These are phyloP conservation scores for Lordiphosa collinella DNA, from an alignment of 1,140 invertebrate genomes.

Conservation along the genomic window DNA sequence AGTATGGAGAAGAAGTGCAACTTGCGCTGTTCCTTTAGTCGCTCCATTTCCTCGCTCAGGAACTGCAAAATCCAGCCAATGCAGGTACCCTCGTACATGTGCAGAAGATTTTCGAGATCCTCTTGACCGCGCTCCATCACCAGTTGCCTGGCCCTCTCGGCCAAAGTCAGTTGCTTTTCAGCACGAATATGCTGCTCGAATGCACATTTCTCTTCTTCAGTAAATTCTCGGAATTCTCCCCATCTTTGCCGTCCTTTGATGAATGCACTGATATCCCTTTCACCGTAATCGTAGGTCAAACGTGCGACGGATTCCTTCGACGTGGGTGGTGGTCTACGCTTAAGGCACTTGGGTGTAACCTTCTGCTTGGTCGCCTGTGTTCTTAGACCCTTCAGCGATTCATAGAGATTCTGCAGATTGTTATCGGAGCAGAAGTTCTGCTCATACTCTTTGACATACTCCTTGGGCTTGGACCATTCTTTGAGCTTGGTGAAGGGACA, in stretches of 20 bases:
- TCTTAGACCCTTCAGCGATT: constrained; percentile 37
- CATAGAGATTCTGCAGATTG: constrained; percentile 64
- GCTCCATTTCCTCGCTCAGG: constrained; percentile 83
- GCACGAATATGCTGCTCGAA: background rate
- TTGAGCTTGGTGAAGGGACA: constrained; percentile 68
- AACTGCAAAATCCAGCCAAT: constrained; percentile 73
- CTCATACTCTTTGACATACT: constrained; percentile 55
- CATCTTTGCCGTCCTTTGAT: too few species aligned
- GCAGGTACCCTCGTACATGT: constrained; percentile 59
- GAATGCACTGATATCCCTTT: background rate
- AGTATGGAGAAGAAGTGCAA: constrained; percentile 85
- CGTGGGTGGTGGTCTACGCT: background rate
- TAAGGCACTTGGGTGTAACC: constrained; percentile 43
- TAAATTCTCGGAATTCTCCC: background rate
- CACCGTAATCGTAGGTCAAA: constrained; percentile 8
- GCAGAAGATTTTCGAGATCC: constrained; percentile 51
- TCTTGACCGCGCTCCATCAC: constrained; percentile 33
- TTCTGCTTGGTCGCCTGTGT: constrained; percentile 25
- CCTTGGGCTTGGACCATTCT: constrained; percentile 68
- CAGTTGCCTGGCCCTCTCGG: constrained; percentile 10
- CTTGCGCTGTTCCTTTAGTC: constrained; percentile 85
- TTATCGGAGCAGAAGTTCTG: constrained; percentile 69
- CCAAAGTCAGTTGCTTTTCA: background rate
- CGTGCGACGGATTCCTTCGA: background rate
- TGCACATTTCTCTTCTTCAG: background rate